Evolutionary conservation across 1,140 invertebrate genomes (phyloP).

Genomic region (Eueides isabella): DNA sequence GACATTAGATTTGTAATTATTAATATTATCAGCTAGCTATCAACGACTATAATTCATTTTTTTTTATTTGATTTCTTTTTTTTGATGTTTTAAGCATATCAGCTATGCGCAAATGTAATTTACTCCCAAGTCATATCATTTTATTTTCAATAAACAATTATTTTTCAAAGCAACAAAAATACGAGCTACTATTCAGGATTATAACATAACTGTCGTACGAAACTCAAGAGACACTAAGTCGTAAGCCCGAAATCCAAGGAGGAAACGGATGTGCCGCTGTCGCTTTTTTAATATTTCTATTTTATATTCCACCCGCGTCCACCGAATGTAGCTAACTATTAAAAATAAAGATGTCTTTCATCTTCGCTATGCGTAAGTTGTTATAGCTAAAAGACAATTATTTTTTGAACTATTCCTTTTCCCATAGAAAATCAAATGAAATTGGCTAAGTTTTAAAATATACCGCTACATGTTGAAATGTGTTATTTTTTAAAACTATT

Average conservation of each 20-base stretch:
- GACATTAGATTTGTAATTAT: too few species aligned
- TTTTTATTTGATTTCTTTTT: too few species aligned
- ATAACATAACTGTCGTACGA: slow-evolving; percentile 17
- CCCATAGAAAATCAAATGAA: slow-evolving; percentile 45
- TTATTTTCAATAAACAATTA: too few species aligned
- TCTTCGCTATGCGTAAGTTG: slow-evolving; percentile 56
- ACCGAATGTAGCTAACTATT: slow-evolving; percentile 56
- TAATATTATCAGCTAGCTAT: too few species aligned
- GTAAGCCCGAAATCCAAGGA: slow-evolving; percentile 57
- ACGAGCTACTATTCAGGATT: background rate
- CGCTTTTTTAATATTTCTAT: slow-evolving; percentile 71
- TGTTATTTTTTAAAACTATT: too few species aligned
- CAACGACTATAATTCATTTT: too few species aligned
- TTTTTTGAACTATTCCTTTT: slow-evolving; percentile 53
- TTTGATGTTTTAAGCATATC: too few species aligned
- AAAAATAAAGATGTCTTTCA: slow-evolving; percentile 73
- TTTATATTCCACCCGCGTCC: slow-evolving; percentile 65
- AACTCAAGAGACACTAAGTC: background rate
- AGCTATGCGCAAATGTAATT: too few species aligned
- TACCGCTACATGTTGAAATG: too few species aligned
- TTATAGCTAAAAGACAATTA: slow-evolving; percentile 53
- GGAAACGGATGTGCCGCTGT: slow-evolving; percentile 75
- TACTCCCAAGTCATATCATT: too few species aligned
- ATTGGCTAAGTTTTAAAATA: too few species aligned
- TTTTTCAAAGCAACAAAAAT: too few species aligned